Evolutionary conservation across 2,113 vertebrate genomes (phyloP).

Genomic region (Calidris pugnax): DNA sequence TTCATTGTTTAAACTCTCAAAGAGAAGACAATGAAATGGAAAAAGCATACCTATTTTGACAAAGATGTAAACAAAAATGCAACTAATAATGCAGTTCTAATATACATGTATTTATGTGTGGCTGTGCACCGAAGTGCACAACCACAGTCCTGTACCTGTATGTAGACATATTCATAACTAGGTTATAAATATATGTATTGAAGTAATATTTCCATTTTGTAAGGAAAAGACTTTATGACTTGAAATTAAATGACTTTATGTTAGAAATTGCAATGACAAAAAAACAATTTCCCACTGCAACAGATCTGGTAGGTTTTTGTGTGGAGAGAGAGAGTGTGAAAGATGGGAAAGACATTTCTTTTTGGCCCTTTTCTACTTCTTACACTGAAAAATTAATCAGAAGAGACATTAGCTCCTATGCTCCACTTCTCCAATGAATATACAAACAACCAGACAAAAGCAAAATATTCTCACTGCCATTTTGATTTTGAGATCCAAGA

Average conservation of each 20-base stretch:
- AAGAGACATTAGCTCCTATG: neutral
- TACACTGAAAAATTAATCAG: neutral
- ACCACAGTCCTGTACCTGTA: neutral
- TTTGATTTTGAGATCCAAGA: neutral
- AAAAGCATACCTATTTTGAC: neutral
- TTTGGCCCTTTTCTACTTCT: neutral
- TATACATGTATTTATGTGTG: neutral
- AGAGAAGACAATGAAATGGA: neutral
- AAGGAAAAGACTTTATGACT: neutral
- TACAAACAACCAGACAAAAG: neutral
- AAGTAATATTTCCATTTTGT: neutral
- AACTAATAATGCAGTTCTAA: neutral
- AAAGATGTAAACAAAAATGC: neutral
- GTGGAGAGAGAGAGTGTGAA: neutral
- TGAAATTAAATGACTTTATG: neutral
- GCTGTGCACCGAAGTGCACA: neutral
- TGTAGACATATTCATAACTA: neutral
- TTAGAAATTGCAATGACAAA: neutral
- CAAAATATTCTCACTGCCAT: neutral
- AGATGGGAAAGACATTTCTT: neutral
- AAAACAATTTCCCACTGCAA: neutral
- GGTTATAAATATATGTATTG: neutral
- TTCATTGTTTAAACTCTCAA: neutral
- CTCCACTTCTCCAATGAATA: neutral
- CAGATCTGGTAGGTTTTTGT: neutral